phyloP scores from a whole-genome alignment of 2,113 vertebrate genomes.

The Thamnophis sirtalis region DNA sequence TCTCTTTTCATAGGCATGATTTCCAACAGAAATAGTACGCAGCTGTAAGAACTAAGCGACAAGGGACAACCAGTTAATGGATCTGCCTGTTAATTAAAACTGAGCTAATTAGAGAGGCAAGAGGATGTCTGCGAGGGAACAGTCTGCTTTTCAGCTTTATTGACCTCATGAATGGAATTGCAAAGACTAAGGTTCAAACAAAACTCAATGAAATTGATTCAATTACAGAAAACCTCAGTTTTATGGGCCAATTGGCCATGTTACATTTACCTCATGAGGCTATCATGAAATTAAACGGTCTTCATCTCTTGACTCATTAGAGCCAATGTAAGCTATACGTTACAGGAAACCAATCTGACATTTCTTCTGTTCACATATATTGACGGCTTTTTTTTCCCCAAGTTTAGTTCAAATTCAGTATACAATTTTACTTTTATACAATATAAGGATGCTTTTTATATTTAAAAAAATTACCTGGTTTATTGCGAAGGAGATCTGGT shows the following conservation, averaged over 20 bases:
- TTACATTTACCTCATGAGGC: background rate
- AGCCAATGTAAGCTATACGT: background rate
- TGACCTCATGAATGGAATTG: background rate
- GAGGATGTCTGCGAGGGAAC: background rate
- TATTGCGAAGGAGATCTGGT: slow-evolving; percentile 82
- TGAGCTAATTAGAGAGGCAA: background rate
- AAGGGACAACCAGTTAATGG: slow-evolving; percentile 31
- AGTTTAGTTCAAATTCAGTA: background rate
- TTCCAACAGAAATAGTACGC: slow-evolving; percentile 80
- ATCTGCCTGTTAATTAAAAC: background rate
- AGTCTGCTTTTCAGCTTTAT: background rate
- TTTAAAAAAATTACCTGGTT: slow-evolving; percentile 69
- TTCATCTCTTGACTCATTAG: background rate
- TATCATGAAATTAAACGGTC: background rate
- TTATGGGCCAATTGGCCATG: background rate
- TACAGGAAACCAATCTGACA: background rate
- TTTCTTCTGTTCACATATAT: background rate
- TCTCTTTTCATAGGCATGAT: slow-evolving; percentile 80
- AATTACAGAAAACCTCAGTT: background rate
- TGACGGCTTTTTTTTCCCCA: background rate
- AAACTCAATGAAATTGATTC: background rate
- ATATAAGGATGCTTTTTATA: background rate
- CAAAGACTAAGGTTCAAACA: background rate
- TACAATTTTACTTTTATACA: background rate
- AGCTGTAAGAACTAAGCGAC: slow-evolving; percentile 79